phyloP scores from a whole-genome alignment of 1,140 invertebrate genomes.

The Gryon sp. region DNA sequence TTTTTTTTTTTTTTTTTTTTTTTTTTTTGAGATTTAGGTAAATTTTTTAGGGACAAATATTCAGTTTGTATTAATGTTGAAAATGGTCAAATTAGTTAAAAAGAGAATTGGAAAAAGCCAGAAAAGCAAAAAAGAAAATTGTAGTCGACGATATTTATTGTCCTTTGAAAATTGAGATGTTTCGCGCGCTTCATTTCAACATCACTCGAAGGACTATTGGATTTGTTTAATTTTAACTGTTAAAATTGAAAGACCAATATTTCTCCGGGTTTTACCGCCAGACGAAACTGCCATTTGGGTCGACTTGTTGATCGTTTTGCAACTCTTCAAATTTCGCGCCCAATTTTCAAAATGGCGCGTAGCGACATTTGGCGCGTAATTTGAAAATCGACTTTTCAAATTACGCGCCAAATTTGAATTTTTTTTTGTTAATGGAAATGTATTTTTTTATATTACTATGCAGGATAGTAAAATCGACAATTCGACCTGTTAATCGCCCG shows the following conservation, averaged over 20 bases:
- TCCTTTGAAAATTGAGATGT: slow-evolving; percentile 51
- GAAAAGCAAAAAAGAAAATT: slow-evolving; percentile 23
- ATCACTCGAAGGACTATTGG: slow-evolving; percentile 54
- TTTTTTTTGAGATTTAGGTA: too few relatives aligned
- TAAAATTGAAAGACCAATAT: too few relatives aligned
- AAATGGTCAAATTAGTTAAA: too few relatives aligned
- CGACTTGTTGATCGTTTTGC: slow-evolving; percentile 55
- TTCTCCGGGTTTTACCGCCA: slow-evolving; percentile 51
- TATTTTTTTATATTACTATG: too few relatives aligned
- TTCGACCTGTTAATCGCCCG: slow-evolving; percentile 59
- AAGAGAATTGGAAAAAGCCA: slow-evolving; percentile 4
- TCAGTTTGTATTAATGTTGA: too few relatives aligned
- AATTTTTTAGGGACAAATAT: too few relatives aligned
- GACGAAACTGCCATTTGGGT: slow-evolving; percentile 59
- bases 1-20: too few relatives aligned
- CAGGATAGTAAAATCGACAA: slow-evolving; percentile 38
- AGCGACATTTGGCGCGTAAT: not conserved
- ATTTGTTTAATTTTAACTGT: not conserved
- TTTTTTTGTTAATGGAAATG: too few relatives aligned
- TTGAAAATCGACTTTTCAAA: too few relatives aligned
- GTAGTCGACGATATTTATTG: slow-evolving; percentile 56
- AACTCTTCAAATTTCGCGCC: too few relatives aligned
- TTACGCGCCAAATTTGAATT: too few relatives aligned
- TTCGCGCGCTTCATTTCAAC: slow-evolving; percentile 60
- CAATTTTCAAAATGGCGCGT: too few relatives aligned